These are phyloP conservation scores for Rattus rattus DNA, from an alignment of 2,113 vertebrate genomes.

Conservation along the genomic window DNA sequence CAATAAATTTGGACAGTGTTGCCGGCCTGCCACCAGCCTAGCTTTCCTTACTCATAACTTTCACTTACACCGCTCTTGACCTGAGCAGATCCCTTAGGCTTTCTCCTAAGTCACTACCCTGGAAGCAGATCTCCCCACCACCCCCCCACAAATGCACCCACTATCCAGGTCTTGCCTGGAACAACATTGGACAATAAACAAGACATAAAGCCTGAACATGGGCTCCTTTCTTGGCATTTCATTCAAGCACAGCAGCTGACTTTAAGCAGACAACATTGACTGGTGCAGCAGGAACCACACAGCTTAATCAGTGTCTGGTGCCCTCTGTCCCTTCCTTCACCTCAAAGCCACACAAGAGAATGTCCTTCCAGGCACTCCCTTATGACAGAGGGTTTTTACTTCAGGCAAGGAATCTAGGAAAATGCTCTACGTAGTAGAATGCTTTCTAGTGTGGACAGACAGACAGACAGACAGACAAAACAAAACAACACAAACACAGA, in stretches of 20 bases:
- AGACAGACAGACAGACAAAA: not conserved
- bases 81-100: not conserved
- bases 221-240: not conserved
- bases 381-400: not conserved
- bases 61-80: not conserved
- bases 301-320: not conserved
- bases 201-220: not conserved
- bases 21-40: not conserved
- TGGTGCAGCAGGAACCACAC: rapidly evolving
- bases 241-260: not conserved
- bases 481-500: not conserved
- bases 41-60: not conserved
- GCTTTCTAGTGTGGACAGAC: not conserved
- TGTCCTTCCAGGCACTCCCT: not conserved
- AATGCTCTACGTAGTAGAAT: no score
- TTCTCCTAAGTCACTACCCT: not conserved
- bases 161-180: not conserved
- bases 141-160: no score
- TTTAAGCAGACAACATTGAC: no score
- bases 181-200: not conserved
- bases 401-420: not conserved
- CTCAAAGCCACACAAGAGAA: rapidly evolving
- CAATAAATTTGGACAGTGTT: rapidly evolving
- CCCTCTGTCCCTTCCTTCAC: not conserved
- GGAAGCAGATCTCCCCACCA: no score